phyloP scores from a whole-genome alignment of 2,113 vertebrate species.

The Leiothrix lutea region DNA sequence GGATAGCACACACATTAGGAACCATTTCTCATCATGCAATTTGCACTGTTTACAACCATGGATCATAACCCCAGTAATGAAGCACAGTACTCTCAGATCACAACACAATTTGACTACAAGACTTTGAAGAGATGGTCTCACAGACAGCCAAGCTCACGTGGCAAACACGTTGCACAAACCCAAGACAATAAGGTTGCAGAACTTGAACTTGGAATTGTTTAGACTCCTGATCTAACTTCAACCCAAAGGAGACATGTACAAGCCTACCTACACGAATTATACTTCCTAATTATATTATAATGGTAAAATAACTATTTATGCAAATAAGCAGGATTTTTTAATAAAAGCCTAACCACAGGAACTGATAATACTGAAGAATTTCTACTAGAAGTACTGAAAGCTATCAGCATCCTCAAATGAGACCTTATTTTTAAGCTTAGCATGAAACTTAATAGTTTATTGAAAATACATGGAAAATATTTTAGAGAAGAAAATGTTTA shows the following conservation, averaged over 20 bases:
- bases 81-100: neutral
- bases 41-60: neutral
- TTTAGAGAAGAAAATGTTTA: neutral
- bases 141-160: neutral
- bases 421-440: neutral
- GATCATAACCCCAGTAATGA: neutral
- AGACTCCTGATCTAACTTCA: neutral
- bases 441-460: neutral
- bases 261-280: slow-evolving; percentile 19
- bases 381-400: neutral
- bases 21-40: neutral
- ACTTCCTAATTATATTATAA: slow-evolving; percentile 41
- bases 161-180: neutral
- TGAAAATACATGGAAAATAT: neutral
- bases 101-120: neutral
- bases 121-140: neutral
- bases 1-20: neutral
- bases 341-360: neutral
- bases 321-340: neutral
- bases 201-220: neutral
- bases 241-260: neutral
- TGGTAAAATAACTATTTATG: neutral
- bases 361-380: neutral
- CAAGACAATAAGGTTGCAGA: slow-evolving; percentile 3
- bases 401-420: neutral